phyloP scores from a whole-genome alignment of 2,797 vertebrate genomes.

The Acridotheres tristis region DNA sequence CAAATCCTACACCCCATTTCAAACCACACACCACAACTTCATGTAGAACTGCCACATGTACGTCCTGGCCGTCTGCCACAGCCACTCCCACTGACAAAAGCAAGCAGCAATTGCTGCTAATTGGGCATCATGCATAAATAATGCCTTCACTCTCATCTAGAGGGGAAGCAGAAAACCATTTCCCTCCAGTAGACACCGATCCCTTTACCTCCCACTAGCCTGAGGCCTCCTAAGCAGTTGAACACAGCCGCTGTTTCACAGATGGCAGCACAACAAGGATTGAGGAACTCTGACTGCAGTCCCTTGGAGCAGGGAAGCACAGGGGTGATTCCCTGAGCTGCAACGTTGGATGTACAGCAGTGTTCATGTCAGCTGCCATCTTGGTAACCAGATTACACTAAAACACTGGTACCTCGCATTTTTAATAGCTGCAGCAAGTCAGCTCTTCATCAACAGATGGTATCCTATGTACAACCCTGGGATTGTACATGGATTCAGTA shows the following conservation, averaged over 20 bases:
- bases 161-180: conserved; percentile 15
- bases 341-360: rapidly evolving
- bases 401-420: background rate
- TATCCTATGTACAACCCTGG: background rate
- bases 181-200: background rate
- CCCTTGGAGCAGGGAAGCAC: background rate
- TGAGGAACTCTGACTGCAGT: background rate
- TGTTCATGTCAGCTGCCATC: background rate
- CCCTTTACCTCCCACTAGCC: conserved; percentile 7
- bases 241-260: background rate
- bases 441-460: conserved; percentile 25
- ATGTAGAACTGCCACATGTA: background rate
- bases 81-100: conserved; percentile 24
- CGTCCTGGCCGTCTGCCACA: conserved; percentile 31
- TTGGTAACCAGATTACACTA: background rate
- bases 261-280: background rate
- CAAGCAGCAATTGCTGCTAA: conserved; percentile 48
- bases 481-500: background rate
- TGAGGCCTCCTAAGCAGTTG: background rate
- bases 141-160: background rate
- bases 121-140: conserved; percentile 57
- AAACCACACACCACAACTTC: background rate
- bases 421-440: background rate
- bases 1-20: background rate
- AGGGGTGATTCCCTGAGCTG: background rate